These are phyloP conservation scores for Sterrhoptilus dennistouni DNA, from an alignment of 2,113 vertebrate genomes.

Conservation along the genomic window DNA sequence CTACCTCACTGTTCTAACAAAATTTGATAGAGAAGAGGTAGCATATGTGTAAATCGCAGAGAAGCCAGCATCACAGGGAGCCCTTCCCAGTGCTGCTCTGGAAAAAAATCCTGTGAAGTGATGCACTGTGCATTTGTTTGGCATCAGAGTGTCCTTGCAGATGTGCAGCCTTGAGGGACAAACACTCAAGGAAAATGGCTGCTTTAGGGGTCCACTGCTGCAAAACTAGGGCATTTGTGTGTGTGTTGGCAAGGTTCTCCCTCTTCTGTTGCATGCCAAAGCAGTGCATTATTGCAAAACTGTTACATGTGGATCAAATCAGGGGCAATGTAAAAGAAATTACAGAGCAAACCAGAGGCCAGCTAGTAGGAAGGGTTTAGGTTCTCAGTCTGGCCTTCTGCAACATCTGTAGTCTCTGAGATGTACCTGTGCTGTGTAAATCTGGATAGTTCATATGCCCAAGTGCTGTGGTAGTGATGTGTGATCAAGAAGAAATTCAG, in stretches of 20 bases:
- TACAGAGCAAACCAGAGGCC: not conserved
- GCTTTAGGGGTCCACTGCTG: not conserved
- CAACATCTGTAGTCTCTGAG: fast-evolving
- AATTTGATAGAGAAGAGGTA: not conserved
- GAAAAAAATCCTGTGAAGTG: not conserved
- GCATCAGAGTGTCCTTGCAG: not conserved
- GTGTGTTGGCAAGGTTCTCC: not conserved
- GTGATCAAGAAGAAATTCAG: not conserved
- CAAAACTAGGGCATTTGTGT: not conserved
- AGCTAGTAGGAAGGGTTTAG: not conserved
- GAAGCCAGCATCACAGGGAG: not conserved
- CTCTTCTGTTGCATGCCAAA: not conserved
- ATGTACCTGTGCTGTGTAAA: not conserved
- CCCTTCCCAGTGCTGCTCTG: not conserved
- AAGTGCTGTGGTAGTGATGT: not conserved
- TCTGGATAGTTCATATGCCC: not conserved
- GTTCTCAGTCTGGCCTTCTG: not conserved
- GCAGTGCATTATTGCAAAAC: not conserved
- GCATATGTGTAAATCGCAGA: not conserved
- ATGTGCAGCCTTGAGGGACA: not conserved
- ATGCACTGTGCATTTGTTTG: not conserved
- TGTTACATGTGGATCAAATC: not conserved
- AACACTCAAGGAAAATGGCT: not conserved
- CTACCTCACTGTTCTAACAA: not conserved
- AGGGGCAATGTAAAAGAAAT: not conserved